Percentiles rank a stretch among this genome's conserved stretches.
Evolutionary conservation across 2,797 vertebrate species (phyloP).

Genomic region (Hyperoplus lanceolatus): DNA sequence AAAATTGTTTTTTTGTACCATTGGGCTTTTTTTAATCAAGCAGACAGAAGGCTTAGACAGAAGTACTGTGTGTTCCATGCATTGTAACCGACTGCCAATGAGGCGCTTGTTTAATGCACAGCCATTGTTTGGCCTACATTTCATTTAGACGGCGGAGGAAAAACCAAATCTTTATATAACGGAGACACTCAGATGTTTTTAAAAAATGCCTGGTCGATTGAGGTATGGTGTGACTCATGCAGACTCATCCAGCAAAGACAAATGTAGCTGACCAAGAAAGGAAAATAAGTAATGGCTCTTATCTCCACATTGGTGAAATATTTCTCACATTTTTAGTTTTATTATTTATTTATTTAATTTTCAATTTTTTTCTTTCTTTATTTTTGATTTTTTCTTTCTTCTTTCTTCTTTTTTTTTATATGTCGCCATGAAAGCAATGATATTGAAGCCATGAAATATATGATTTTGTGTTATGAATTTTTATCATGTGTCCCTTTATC

Average conservation of each 20-base stretch:
- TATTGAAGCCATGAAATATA: no score
- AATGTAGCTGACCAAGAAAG: neutral
- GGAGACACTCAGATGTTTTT: slow-evolving; percentile 22
- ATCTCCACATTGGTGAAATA: no score
- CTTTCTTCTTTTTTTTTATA: no score
- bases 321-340: no score
- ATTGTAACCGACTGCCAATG: neutral
- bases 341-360: no score
- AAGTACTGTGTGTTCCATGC: slow-evolving; percentile 11
- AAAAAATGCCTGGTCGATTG: slow-evolving; percentile 8
- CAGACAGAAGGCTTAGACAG: neutral
- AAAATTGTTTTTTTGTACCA: neutral
- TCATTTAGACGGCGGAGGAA: neutral
- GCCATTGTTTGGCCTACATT: slow-evolving; percentile 38
- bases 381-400: no score
- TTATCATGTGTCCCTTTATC: no score
- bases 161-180: slow-evolving; percentile 4
- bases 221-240: slow-evolving; percentile 21
- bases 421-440: no score
- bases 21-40: slow-evolving; percentile 25
- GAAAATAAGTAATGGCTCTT: no score
- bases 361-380: no score
- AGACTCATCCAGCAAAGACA: neutral
- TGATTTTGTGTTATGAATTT: no score
- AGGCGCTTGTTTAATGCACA: slow-evolving; percentile 21